Conservation (phyloP, 2,797 vertebrate species). For the Craterocephalus amniculus region DNA sequence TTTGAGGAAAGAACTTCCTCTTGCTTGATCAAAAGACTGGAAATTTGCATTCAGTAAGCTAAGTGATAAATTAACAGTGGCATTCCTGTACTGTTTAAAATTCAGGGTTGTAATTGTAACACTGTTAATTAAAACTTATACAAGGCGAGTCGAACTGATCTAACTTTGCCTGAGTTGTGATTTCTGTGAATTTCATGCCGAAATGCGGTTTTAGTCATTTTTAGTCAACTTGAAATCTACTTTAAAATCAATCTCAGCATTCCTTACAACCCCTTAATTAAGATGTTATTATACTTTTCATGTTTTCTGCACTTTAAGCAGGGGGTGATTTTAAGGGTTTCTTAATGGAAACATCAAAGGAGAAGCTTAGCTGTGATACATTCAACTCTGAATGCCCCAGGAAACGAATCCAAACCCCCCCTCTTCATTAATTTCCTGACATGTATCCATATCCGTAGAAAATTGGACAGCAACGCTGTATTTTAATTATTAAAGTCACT, state of each 20-base stretch:
- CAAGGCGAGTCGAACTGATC: no score
- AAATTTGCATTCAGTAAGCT: not conserved
- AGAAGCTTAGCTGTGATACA: slow-evolving; percentile 48
- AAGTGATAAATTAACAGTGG: not conserved
- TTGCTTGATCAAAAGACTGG: not conserved
- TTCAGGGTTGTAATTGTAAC: not conserved
- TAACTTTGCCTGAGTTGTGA: not conserved
- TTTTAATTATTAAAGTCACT: slow-evolving; percentile 84
- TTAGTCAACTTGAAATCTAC: not conserved
- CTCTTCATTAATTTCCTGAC: slow-evolving; percentile 71
- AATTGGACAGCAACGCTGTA: slow-evolving; percentile 73
- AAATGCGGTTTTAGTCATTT: not conserved
- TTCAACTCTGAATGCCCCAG: slow-evolving; percentile 33
- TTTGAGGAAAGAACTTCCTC: not conserved
- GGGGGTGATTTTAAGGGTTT: slow-evolving; percentile 17
- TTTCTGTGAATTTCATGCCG: no score
- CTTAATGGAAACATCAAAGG: slow-evolving; percentile 40
- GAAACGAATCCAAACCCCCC: slow-evolving; percentile 63
- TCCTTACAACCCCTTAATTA: not conserved
- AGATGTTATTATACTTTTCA: not conserved
- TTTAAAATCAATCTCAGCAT: slow-evolving; percentile 7
- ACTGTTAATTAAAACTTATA: not conserved
- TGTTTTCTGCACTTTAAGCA: slow-evolving; percentile 4
- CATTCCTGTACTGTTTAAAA: not conserved
- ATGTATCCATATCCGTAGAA: slow-evolving; percentile 78